Evolutionary conservation across 2,113 vertebrate genomes (phyloP), one percentile per base, ranked within the genome.

Genomic region (Zonotrichia leucophrys): DNA sequence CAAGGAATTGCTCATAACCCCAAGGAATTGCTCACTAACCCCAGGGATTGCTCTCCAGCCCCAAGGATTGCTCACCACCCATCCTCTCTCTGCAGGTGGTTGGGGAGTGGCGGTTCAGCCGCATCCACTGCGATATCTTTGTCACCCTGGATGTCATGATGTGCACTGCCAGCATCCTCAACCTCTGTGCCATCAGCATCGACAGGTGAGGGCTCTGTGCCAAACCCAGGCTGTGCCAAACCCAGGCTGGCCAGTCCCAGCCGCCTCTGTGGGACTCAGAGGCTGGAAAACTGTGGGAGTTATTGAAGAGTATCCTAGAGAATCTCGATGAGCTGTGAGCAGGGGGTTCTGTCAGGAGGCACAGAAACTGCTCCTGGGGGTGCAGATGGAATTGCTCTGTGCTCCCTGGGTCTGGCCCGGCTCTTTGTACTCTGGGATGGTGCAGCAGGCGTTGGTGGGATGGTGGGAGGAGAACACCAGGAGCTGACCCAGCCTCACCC

Each of bases 71-170:
- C 53, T 56, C 31, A 22, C 31, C 15, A 42, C 47, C 59, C 5
- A 1, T 10, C 41, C 4, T 53, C 74, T 67, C 82, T 69, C 42
- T 95, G 67, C 87, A 99, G 99, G 99, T 99, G 94, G 99, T 99
- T 41, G 99, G 99, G 4, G 99, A 99, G 96, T 99, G 99, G 99
- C 98, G 98, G 50, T 99, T 99, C 96, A 99, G 99, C 95, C 99
- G 98, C 96, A 99, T 99, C 98, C 99, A 99, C 97, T 99, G 99
- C 97, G 99, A 99, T 97, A 99, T 99, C 98, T 99, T 99, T 49
- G 98, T 99, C 97, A 99, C 99, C 74, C 98, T 99, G 87, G 99
- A 99, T 30, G 99, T 99, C 91, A 99, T 99, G 99, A 99, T 99
- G 99, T 99, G 99, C 93, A 99, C 99, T 28, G 99, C 99, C 69